Percentiles rank a stretch among this genome's conserved stretches.
These are phyloP conservation scores for Microplitis deprimator DNA, from an alignment of 2,888 invertebrate genomes.

Conservation along the genomic window DNA sequence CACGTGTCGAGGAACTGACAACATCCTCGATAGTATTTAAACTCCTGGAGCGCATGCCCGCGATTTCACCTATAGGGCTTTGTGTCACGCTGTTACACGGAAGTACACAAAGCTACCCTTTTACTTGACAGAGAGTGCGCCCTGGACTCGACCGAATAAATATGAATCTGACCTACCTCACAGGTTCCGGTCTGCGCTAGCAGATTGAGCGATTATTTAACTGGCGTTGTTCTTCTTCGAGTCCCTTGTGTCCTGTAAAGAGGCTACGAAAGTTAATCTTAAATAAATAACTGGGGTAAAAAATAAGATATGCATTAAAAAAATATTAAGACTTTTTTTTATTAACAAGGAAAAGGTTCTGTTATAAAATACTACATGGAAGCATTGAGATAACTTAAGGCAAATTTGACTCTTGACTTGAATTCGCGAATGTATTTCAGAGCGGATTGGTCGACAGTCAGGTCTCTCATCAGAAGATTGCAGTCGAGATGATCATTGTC, in stretches of 20 bases:
- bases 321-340: background rate
- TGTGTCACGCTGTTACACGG: constrained; percentile 12
- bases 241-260: background rate
- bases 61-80: constrained; percentile 39
- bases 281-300: constrained; percentile 9
- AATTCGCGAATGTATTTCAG: constrained; percentile 60
- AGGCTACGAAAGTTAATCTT: background rate
- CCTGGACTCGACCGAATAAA: constrained; percentile 5
- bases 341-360: background rate
- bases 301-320: background rate
- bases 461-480: constrained; percentile 61
- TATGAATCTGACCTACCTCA: constrained; percentile 45
- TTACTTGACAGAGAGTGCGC: constrained; percentile 3
- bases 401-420: constrained; percentile 55
- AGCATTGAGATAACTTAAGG: constrained; percentile 52
- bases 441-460: constrained; percentile 60
- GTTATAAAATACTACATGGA: constrained; percentile 22
- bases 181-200: constrained; percentile 20
- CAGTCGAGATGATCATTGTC: constrained; percentile 63
- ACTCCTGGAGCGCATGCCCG: constrained; percentile 60
- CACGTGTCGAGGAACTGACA: constrained; percentile 57
- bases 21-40: constrained; percentile 9
- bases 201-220: constrained; percentile 7
- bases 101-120: constrained; percentile 6
- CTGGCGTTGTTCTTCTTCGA: background rate